A percentile compares a stretch with the other conserved stretches of the same genome.
These are phyloP conservation scores for Phrynocephalus vlangalii DNA, from an alignment of 2,797 vertebrate species.

Conservation along the genomic window DNA sequence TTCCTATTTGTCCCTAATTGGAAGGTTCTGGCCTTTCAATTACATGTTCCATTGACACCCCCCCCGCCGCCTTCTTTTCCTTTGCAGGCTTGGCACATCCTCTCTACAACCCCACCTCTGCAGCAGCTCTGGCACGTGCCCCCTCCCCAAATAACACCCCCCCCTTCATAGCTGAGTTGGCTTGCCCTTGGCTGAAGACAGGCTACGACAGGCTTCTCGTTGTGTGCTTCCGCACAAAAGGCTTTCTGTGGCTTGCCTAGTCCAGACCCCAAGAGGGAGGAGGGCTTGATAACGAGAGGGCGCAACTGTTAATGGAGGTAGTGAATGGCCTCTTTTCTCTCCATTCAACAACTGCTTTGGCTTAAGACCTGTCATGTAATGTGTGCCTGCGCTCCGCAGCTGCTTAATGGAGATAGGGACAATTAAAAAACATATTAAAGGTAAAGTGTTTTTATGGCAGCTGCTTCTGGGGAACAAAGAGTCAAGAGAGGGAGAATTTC, in stretches of 20 bases:
- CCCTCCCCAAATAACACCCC: conserved; percentile 45
- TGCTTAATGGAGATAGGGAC: conserved; percentile 63
- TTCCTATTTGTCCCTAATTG: not conserved
- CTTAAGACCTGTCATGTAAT: conserved; percentile 52
- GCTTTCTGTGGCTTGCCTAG: conserved; percentile 73
- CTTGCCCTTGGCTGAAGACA: conserved; percentile 49
- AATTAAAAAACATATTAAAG: conserved; percentile 37
- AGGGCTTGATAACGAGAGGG: conserved; percentile 56
- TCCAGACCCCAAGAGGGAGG: conserved; percentile 43
- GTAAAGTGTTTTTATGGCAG: conserved; percentile 58
- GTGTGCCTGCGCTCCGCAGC: conserved; percentile 67
- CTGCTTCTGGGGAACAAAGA: conserved; percentile 44
- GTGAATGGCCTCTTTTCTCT: conserved; percentile 77
- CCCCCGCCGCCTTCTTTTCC: not conserved
- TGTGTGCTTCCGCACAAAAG: conserved; percentile 76
- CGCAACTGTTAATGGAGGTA: conserved; percentile 52
- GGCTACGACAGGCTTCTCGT: conserved; percentile 74
- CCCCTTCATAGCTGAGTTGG: conserved; percentile 61
- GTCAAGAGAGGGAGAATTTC: not conserved
- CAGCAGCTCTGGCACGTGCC: conserved; percentile 60
- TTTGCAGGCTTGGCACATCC: conserved; percentile 37
- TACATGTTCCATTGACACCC: conserved; percentile 25
- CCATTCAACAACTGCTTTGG: conserved; percentile 69
- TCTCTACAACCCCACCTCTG: conserved; percentile 43
- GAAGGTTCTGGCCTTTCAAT: conserved; percentile 1